These are phyloP conservation scores for Prochilodus magdalenae DNA, from an alignment of 2,113 vertebrate genomes.

Conservation along the genomic window DNA sequence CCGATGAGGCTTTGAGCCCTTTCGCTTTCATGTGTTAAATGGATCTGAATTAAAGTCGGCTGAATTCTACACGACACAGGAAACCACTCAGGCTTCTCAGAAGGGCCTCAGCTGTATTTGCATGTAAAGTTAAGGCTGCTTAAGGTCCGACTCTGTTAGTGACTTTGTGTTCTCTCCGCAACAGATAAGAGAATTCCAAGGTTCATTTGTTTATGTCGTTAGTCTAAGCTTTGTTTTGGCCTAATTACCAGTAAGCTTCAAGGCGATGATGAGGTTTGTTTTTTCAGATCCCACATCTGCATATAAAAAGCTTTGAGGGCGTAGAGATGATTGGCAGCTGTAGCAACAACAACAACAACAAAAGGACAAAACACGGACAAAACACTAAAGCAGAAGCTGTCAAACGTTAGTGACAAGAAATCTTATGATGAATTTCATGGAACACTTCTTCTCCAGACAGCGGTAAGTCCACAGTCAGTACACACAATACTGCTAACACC, in stretches of 20 bases:
- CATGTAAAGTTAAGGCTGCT: neutral
- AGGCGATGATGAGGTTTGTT: neutral
- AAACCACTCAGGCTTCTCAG: neutral
- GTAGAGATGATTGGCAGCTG: neutral
- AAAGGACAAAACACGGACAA: neutral
- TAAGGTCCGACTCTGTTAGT: too few species aligned
- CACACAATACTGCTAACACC: neutral
- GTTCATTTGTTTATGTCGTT: too few species aligned
- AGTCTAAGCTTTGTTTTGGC: too few species aligned
- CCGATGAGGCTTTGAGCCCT: neutral
- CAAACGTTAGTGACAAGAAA: neutral
- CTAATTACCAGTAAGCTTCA: neutral
- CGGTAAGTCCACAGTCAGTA: neutral
- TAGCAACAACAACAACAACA: neutral
- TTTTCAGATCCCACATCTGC: neutral
- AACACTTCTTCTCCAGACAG: neutral
- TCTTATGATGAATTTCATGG: too few species aligned
- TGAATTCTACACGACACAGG: neutral
- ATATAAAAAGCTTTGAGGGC: neutral
- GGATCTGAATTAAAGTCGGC: neutral
- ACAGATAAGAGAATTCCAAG: too few species aligned
- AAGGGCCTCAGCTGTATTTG: neutral
- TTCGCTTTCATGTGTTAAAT: neutral
- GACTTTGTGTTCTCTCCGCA: too few species aligned
- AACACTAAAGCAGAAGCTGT: neutral